Conservation (phyloP, 30 jellyfish, hydroid and myxozoan genomes). For the Pseudorhiza aurosa region DNA sequence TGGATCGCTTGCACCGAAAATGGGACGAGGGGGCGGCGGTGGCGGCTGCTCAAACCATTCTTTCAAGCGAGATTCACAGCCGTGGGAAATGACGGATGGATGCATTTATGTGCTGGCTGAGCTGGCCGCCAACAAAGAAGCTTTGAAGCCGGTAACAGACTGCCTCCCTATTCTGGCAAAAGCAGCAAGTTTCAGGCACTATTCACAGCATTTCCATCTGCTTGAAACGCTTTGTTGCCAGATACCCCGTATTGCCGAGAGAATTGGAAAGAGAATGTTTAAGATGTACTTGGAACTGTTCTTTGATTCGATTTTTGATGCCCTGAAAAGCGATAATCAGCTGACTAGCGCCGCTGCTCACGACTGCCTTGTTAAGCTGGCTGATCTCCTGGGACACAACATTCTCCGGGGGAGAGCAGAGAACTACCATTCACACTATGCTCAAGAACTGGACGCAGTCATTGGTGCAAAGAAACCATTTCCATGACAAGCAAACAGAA, state of each 20-base stretch:
- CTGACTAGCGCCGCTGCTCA: conserved; percentile 91
- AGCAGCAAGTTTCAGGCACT: conserved; percentile 75
- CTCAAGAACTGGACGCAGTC: conserved; percentile 42
- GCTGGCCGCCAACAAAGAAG: conserved; percentile 46
- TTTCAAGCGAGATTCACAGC: conserved; percentile 93
- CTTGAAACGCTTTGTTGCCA: conserved; percentile 80
- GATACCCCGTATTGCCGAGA: conserved; percentile 80
- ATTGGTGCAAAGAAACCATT: background rate
- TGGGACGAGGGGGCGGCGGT: conserved; percentile 95
- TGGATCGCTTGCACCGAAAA: conserved; percentile 98
- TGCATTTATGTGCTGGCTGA: conserved; percentile 85
- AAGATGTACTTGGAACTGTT: conserved; percentile 78
- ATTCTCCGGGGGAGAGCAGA: conserved; percentile 91
- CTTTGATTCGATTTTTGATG: conserved; percentile 76
- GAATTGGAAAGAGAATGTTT: conserved; percentile 81
- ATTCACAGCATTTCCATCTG: conserved; percentile 80
- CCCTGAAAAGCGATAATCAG: conserved; percentile 84
- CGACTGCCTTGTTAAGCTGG: conserved; percentile 71
- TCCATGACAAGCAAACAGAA: background rate
- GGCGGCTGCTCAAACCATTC: conserved; percentile 97
- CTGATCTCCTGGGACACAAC: conserved; percentile 74
- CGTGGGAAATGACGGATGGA: conserved; percentile 99
- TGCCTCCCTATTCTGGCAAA: conserved; percentile 66
- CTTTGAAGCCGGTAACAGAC: conserved; percentile 45
- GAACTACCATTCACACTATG: conserved; percentile 69